phyloP scores from a whole-genome alignment of 2,888 invertebrate species.

The Drosophila colorata region DNA sequence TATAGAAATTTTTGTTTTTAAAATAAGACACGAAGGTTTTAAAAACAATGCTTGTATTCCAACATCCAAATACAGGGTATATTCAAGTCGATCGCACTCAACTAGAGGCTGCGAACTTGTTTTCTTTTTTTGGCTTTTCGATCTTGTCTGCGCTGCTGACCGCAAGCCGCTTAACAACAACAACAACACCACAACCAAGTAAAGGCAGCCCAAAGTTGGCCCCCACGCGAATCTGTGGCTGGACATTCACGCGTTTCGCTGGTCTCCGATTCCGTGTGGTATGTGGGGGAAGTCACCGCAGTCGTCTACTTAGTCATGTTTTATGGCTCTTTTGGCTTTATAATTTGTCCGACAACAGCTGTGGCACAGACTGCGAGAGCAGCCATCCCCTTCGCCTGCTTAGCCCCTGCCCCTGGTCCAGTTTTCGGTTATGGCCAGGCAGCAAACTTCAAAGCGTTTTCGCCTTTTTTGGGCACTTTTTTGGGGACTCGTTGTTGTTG shows the following conservation, averaged over 20 bases:
- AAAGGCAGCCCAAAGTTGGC: conserved; percentile 4
- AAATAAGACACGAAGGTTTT: too few species aligned
- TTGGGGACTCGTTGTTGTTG: conserved; percentile 27
- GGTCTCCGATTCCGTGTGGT: conserved; percentile 15
- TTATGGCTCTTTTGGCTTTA: conserved; percentile 66
- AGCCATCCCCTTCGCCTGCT: too few species aligned
- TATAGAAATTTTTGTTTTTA: too few species aligned
- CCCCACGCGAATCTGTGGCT: conserved; percentile 47
- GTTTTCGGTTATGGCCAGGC: conserved; percentile 52
- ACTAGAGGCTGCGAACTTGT: not conserved
- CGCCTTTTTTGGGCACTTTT: conserved; percentile 47
- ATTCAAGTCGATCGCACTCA: not conserved
- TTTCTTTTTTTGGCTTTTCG: conserved; percentile 34
- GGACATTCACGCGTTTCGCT: conserved; percentile 42
- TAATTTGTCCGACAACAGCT: conserved; percentile 64
- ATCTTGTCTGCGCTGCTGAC: conserved; percentile 50
- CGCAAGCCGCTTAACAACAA: conserved; percentile 61
- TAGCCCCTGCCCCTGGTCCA: conserved; percentile 33
- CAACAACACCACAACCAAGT: conserved; percentile 22
- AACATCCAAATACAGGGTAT: conserved; percentile 8
- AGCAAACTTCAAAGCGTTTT: conserved; percentile 66
- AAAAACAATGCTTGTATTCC: too few species aligned
- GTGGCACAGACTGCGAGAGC: conserved; percentile 32
- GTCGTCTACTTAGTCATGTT: conserved; percentile 61
- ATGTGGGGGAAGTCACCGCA: conserved; percentile 35